phyloP scores from a whole-genome alignment of 2,113 vertebrate species.

The Phrynosoma platyrhinos region DNA sequence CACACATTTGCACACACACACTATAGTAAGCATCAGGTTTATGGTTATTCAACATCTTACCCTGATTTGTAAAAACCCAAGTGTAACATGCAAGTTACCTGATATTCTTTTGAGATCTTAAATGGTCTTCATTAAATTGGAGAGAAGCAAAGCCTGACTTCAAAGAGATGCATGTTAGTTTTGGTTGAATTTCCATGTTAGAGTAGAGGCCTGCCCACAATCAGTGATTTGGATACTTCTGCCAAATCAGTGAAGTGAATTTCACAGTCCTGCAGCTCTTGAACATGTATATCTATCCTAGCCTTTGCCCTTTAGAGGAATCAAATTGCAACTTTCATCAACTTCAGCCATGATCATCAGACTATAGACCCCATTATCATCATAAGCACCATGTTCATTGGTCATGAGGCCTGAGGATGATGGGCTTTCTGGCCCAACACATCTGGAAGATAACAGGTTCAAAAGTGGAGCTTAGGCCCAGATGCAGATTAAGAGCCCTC shows the following conservation, averaged over 20 bases:
- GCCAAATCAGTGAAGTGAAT: not conserved
- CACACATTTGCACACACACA: not conserved
- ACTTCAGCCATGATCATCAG: no score
- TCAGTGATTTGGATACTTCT: not conserved
- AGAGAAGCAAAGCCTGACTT: constrained; percentile 32
- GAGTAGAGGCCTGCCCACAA: no score
- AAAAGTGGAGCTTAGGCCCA: not conserved
- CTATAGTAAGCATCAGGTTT: constrained; percentile 40
- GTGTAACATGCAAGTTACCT: constrained; percentile 61
- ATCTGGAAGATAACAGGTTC: not conserved
- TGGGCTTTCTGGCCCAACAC: not conserved
- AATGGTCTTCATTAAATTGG: constrained; percentile 60
- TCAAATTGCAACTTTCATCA: no score
- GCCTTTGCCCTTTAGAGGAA: not conserved
- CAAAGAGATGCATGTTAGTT: constrained; percentile 50
- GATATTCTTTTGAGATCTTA: constrained; percentile 63
- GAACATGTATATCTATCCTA: not conserved
- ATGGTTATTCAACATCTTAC: constrained; percentile 61
- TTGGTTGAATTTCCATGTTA: constrained; percentile 71
- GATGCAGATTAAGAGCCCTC: no score
- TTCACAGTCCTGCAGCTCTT: not conserved
- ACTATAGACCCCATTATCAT: no score
- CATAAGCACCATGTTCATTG: no score
- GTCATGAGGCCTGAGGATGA: not conserved
- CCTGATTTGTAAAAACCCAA: constrained; percentile 73